A percentile compares a stretch with the other conserved stretches of the same genome.
These are phyloP conservation scores for Atrichornis clamosus DNA, from an alignment of 2,113 vertebrate genomes.

Conservation along the genomic window DNA sequence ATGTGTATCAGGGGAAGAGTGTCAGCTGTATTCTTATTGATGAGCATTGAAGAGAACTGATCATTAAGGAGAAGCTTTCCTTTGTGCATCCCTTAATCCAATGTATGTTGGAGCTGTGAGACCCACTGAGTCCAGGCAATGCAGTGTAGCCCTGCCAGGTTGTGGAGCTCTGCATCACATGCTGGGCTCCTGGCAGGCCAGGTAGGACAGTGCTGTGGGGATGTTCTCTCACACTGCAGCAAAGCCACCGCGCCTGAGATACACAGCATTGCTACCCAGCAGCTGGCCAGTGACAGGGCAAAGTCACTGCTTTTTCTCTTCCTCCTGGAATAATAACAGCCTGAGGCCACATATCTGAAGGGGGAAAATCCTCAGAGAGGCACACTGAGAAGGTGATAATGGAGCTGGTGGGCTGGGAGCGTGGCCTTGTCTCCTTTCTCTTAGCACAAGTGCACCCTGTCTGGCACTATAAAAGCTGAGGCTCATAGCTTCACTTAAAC, in stretches of 20 bases:
- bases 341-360: background rate
- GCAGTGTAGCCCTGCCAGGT: background rate
- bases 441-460: background rate
- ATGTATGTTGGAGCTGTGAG: background rate
- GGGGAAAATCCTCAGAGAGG: background rate
- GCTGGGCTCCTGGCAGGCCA: background rate
- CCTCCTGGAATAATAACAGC: background rate
- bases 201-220: rapidly evolving
- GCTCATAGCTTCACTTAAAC: background rate
- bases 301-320: background rate
- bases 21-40: background rate
- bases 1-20: background rate
- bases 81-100: background rate
- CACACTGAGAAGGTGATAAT: too few relatives aligned
- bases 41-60: background rate
- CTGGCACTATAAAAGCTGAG: background rate
- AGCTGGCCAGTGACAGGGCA: background rate
- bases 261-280: background rate
- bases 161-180: background rate
- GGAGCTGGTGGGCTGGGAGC: background rate
- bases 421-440: background rate
- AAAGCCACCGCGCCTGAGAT: background rate
- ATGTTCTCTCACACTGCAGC: background rate
- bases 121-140: background rate
- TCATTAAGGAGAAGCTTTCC: background rate